These are phyloP conservation scores for Pammene aurita DNA, from an alignment of 2,888 invertebrate genomes.

Conservation along the genomic window DNA sequence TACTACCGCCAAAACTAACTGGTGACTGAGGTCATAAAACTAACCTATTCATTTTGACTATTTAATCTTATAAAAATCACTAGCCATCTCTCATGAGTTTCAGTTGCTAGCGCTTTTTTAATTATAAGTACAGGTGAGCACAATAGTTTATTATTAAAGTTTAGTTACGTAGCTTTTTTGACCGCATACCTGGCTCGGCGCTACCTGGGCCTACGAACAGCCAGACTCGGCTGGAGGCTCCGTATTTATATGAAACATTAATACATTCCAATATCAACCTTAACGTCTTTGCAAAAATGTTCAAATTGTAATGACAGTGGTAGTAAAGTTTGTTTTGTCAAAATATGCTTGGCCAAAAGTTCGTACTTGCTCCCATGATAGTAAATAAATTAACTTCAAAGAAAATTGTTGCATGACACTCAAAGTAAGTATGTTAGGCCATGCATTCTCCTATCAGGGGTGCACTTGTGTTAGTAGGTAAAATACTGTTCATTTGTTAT, in stretches of 20 bases:
- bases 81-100: neutral
- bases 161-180: slow-evolving; percentile 73
- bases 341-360: neutral
- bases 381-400: neutral
- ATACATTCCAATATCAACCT: neutral
- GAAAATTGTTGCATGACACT: neutral
- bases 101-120: slow-evolving; percentile 13
- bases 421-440: neutral
- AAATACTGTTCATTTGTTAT: neutral
- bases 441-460: neutral
- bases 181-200: slow-evolving; percentile 40
- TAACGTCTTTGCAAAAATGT: neutral
- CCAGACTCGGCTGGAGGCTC: slow-evolving; percentile 52
- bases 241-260: neutral
- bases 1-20: too few relatives aligned
- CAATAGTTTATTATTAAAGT: slow-evolving; percentile 73
- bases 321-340: neutral
- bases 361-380: neutral
- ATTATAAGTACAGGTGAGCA: slow-evolving; percentile 44
- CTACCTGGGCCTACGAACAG: slow-evolving; percentile 64
- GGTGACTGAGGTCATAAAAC: too few relatives aligned
- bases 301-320: neutral
- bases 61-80: neutral
- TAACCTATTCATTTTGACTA: too few relatives aligned
- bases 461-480: neutral